These are phyloP conservation scores for Lysiphlebus fabarum DNA, from an alignment of 1,140 invertebrate genomes.

Conservation along the genomic window DNA sequence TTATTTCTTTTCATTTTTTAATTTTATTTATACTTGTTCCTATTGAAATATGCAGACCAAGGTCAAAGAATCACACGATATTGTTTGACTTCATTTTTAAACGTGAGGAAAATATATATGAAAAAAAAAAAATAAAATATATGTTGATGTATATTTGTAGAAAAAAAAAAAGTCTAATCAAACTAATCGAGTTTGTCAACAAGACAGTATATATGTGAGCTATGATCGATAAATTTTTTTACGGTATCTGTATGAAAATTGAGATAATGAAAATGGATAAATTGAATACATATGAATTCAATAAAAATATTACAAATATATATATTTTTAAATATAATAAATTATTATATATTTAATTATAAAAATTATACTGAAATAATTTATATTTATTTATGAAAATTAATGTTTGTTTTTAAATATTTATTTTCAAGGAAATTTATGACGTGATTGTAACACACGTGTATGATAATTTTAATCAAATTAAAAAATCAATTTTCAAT, in stretches of 20 bases:
- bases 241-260: slow-evolving; percentile 8
- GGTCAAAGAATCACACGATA: no score
- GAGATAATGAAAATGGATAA: not conserved
- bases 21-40: no score
- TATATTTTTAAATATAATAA: not conserved
- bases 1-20: no score
- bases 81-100: no score
- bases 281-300: not conserved
- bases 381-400: slow-evolving; percentile 7
- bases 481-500: no score
- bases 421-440: not conserved
- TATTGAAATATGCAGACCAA: no score
- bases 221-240: slow-evolving; percentile 9
- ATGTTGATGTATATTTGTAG: no score
- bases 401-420: not conserved
- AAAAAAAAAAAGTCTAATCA: not conserved
- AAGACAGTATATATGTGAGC: not conserved
- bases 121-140: no score
- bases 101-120: no score
- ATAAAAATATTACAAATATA: not conserved
- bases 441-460: slow-evolving; percentile 5
- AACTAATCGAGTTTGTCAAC: slow-evolving; percentile 1
- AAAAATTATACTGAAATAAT: no score
- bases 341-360: not conserved
- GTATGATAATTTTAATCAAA: no score